Evolutionary conservation across 2,797 vertebrate genomes (phyloP).

Genomic region (Alauda arvensis): DNA sequence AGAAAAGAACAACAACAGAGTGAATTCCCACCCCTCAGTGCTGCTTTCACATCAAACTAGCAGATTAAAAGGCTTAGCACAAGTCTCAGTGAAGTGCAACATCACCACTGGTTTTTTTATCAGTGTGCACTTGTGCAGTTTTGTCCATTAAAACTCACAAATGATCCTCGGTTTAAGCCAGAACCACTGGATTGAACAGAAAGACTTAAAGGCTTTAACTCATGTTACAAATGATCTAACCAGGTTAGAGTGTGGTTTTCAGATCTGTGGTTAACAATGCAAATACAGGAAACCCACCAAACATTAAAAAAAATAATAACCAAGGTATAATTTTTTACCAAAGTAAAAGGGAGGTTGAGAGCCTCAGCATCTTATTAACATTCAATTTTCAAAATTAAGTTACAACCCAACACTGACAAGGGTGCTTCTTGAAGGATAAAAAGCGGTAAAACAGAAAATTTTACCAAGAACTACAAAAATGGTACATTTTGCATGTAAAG

Average conservation of each 20-base stretch:
- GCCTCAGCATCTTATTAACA: neutral
- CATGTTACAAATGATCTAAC: neutral
- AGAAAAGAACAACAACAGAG: constrained; percentile 47
- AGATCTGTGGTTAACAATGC: neutral
- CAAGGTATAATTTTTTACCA: neutral
- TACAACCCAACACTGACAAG: neutral
- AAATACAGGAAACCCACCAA: neutral
- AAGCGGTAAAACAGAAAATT: neutral
- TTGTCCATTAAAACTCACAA: neutral
- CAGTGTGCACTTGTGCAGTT: neutral
- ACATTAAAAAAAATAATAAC: neutral
- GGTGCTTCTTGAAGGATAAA: neutral
- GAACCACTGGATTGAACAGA: neutral
- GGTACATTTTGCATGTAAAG: neutral
- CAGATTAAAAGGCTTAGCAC: neutral
- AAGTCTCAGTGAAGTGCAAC: neutral
- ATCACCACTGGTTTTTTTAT: neutral
- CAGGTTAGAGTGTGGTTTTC: neutral
- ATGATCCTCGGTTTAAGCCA: neutral
- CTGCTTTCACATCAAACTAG: neutral
- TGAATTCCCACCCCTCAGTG: neutral
- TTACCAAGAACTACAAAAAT: neutral
- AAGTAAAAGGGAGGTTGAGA: neutral
- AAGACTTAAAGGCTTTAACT: neutral
- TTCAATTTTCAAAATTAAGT: constrained; percentile 3